Evolutionary conservation across 1,140 invertebrate species (phyloP).

Genomic region (Diabrotica virgifera): DNA sequence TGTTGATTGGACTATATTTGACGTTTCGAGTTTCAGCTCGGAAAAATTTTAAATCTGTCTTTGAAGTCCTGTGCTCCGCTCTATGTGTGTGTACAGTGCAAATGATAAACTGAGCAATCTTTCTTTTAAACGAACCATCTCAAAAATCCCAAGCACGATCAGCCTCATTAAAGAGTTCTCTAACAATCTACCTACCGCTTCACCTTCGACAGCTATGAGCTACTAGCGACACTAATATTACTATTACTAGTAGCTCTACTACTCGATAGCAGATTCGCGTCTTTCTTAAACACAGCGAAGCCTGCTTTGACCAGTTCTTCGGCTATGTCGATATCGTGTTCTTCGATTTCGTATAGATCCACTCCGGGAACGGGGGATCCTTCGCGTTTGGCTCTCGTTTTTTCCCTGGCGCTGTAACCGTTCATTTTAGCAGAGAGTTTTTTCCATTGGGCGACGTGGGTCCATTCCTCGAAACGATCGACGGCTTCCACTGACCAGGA

Average conservation of each 20-base stretch:
- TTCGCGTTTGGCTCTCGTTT: constrained; percentile 50
- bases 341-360: constrained; percentile 56
- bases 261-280: constrained; percentile 25
- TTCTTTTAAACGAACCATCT: too few species aligned
- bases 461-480: constrained; percentile 69
- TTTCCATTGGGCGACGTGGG: constrained; percentile 62
- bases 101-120: too few species aligned
- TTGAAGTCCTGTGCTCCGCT: too few species aligned
- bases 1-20: too few species aligned
- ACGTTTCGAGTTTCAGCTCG: too few species aligned
- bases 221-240: constrained; percentile 36
- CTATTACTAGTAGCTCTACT: constrained; percentile 38
- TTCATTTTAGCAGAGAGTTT: constrained; percentile 65
- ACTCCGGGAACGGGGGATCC: constrained; percentile 62
- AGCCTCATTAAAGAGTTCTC: too few species aligned
- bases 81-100: too few species aligned
- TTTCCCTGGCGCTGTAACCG: constrained; percentile 58
- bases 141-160: too few species aligned
- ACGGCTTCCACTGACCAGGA: constrained; percentile 64
- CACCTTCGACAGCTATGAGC: constrained; percentile 18
- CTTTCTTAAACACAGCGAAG: constrained; percentile 39
- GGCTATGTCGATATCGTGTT: constrained; percentile 42
- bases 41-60: too few species aligned
- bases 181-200: too few species aligned
- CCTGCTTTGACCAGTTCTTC: constrained; percentile 43